These are phyloP conservation scores for Enteromius radiatus DNA, from an alignment of 2,797 vertebrate species.

Conservation along the genomic window DNA sequence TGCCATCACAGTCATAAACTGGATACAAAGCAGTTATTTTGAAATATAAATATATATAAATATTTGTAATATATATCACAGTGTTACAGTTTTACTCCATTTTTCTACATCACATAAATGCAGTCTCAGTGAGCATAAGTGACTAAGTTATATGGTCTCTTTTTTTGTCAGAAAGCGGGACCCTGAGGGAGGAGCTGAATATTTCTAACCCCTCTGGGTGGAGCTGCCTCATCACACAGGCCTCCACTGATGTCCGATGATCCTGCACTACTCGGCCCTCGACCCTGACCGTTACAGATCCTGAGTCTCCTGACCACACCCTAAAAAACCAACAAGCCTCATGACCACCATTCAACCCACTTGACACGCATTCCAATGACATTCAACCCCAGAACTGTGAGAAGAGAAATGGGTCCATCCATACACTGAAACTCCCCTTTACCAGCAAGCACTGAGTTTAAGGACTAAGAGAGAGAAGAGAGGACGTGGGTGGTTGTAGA, in stretches of 20 bases:
- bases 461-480: slow-evolving; percentile 33
- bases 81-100: background rate
- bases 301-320: slow-evolving; percentile 5
- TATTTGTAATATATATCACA: no score
- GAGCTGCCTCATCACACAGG: slow-evolving; percentile 52
- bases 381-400: slow-evolving; percentile 20
- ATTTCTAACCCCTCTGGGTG: slow-evolving; percentile 60
- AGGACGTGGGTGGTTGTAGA: slow-evolving; percentile 26
- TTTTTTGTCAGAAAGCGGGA: slow-evolving; percentile 58
- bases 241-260: slow-evolving; percentile 48
- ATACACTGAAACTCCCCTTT: slow-evolving; percentile 36
- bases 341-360: slow-evolving; percentile 14
- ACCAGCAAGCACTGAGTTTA: slow-evolving; percentile 40
- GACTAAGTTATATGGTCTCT: background rate
- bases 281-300: slow-evolving; percentile 56
- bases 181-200: slow-evolving; percentile 58
- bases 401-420: slow-evolving; percentile 18
- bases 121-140: no score
- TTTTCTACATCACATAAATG: background rate
- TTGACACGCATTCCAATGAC: slow-evolving; percentile 29
- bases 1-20: background rate
- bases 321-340: slow-evolving; percentile 28
- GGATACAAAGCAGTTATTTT: background rate
- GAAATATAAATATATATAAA: no score
- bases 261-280: slow-evolving; percentile 38